phyloP scores from a whole-genome alignment of 2,888 invertebrate genomes.

The Eristalis pertinax region DNA sequence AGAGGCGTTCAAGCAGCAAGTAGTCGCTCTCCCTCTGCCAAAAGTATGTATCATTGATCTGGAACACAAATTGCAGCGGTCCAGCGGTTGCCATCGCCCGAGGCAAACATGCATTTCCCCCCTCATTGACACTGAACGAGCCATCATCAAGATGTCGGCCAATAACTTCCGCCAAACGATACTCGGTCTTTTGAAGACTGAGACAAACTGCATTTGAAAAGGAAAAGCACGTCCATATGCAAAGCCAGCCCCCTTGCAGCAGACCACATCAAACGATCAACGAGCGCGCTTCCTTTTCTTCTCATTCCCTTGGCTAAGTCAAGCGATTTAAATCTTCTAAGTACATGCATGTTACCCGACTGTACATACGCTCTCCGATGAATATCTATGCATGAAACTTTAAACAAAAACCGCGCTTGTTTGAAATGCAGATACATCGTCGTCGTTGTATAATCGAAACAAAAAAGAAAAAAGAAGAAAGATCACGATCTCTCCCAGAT shows the following conservation, averaged over 20 bases:
- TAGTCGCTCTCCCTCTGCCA: no score
- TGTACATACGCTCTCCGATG: not conserved
- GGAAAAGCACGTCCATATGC: not conserved
- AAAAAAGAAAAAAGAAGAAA: not conserved
- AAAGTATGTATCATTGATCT: no score
- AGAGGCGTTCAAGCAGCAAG: no score
- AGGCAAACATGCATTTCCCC: not conserved
- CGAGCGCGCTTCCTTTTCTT: not conserved
- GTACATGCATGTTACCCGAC: not conserved
- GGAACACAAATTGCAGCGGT: no score
- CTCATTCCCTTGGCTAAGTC: not conserved
- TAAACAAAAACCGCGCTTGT: conserved; percentile 46
- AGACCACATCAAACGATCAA: not conserved
- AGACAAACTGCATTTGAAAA: not conserved
- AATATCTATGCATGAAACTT: conserved; percentile 16
- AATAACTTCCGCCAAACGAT: not conserved
- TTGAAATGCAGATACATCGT: conserved; percentile 7
- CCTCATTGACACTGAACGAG: no score
- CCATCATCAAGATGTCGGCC: no score
- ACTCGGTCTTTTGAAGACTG: not conserved
- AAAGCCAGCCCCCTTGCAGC: not conserved
- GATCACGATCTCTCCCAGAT: conserved; percentile 25
- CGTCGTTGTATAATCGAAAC: conserved; percentile 7
- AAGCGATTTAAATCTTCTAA: not conserved
- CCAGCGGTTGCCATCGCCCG: no score